Conservation (phyloP, 2,797 vertebrate species). For the Xenops minutus region DNA sequence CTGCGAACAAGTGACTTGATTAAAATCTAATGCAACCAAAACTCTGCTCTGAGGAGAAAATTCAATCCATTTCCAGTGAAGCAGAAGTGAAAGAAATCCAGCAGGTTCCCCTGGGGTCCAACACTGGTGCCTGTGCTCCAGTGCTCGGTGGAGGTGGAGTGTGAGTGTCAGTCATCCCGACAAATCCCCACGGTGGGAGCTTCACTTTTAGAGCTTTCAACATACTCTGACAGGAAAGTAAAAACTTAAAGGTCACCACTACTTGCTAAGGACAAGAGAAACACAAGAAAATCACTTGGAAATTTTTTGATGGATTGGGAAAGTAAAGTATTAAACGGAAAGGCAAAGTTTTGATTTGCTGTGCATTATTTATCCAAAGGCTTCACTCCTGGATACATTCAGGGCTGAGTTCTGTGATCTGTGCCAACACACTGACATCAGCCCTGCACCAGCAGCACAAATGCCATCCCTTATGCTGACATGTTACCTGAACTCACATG, state of each 20-base stretch:
- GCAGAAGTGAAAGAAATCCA: conserved; percentile 73
- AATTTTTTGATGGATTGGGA: conserved; percentile 73
- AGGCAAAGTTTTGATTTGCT: background rate
- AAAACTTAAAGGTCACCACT: conserved; percentile 84
- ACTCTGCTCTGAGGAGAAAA: conserved; percentile 71
- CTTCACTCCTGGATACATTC: background rate
- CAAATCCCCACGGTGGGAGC: conserved; percentile 81
- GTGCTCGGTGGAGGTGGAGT: conserved; percentile 58
- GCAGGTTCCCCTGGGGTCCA: conserved; percentile 72
- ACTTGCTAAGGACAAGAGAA: conserved; percentile 79
- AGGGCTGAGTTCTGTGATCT: background rate
- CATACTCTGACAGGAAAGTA: conserved; percentile 81
- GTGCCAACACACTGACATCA: background rate
- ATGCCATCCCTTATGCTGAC: background rate
- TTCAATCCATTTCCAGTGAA: conserved; percentile 69
- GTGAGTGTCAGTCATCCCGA: conserved; percentile 79
- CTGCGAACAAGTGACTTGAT: conserved; percentile 69
- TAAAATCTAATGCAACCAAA: conserved; percentile 77
- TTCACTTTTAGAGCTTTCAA: conserved; percentile 80
- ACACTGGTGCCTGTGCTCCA: conserved; percentile 18
- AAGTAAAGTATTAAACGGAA: conserved; percentile 54
- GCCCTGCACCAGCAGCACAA: background rate
- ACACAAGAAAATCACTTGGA: conserved; percentile 74
- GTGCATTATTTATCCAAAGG: conserved; percentile 17
- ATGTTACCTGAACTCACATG: background rate